Percentiles rank a stretch among this genome's conserved stretches.
Conservation (phyloP, 2,113 vertebrate species). For the Oreotrochilus melanogaster region DNA sequence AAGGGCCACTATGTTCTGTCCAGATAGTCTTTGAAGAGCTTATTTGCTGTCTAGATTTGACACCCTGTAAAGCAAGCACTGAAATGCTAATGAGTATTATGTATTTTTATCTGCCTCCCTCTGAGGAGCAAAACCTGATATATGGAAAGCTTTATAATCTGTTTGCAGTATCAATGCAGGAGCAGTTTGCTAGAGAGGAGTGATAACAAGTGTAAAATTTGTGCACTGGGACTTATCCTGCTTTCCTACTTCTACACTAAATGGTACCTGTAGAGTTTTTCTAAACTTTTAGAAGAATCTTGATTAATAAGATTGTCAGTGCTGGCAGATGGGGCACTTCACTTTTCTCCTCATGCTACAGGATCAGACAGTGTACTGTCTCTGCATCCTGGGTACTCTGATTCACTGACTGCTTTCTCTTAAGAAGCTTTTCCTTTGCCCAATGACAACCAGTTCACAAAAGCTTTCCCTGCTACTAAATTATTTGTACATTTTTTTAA, state of each 20-base stretch:
- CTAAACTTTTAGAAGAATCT: background rate
- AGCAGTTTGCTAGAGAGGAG: background rate
- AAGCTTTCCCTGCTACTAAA: background rate
- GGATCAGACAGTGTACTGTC: background rate
- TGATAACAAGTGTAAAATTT: accelerated
- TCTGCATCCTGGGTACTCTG: background rate
- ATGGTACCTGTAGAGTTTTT: background rate
- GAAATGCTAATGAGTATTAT: background rate
- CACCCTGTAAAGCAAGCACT: background rate
- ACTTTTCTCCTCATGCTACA: background rate
- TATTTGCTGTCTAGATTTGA: background rate
- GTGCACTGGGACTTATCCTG: background rate
- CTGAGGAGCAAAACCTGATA: background rate
- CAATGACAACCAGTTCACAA: background rate
- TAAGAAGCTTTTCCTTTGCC: background rate
- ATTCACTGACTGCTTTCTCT: background rate
- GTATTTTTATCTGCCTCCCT: background rate
- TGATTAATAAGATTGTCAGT: background rate
- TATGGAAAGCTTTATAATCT: background rate
- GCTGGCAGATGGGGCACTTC: background rate
- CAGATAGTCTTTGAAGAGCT: background rate
- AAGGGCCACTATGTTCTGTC: background rate
- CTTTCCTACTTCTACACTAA: background rate
- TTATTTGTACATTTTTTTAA: background rate
- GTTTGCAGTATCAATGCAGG: background rate